These are phyloP conservation scores for Dasyornis broadbenti DNA, from an alignment of 2,113 vertebrate genomes.

Conservation along the genomic window DNA sequence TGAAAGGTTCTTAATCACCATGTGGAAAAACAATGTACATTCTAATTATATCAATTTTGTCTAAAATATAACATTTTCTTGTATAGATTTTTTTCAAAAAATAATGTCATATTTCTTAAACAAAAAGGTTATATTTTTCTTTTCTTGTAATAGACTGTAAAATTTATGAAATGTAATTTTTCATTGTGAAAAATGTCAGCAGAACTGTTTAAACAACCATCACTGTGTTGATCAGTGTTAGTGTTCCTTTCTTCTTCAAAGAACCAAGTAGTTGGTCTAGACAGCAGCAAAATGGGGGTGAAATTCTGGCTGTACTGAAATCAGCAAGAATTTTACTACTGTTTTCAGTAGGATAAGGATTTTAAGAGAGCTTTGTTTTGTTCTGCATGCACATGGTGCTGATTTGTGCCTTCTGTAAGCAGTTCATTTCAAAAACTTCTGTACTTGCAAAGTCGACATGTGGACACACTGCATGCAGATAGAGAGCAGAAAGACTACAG, in stretches of 20 bases:
- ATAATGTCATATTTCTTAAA: background rate
- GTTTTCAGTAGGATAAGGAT: background rate
- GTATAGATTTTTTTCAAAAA: background rate
- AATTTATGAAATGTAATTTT: background rate
- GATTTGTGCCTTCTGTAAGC: background rate
- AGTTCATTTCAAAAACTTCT: background rate
- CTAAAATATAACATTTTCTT: background rate
- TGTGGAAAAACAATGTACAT: background rate
- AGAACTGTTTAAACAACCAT: background rate
- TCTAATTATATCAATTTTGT: background rate
- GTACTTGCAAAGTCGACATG: fast-evolving
- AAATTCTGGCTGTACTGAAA: background rate
- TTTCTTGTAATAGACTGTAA: background rate
- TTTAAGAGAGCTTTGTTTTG: background rate
- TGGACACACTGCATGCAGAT: background rate
- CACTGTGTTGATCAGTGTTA: background rate
- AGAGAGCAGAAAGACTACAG: background rate
- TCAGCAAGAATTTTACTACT: background rate
- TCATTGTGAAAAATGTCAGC: background rate
- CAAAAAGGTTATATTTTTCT: background rate
- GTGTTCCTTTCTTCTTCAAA: background rate
- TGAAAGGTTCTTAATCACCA: background rate
- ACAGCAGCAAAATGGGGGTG: background rate
- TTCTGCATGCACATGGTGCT: background rate
- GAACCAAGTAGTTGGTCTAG: background rate